These are phyloP conservation scores for Porites cylindrica DNA, from an alignment of 92 coral and sea anemone species.

Conservation along the genomic window DNA sequence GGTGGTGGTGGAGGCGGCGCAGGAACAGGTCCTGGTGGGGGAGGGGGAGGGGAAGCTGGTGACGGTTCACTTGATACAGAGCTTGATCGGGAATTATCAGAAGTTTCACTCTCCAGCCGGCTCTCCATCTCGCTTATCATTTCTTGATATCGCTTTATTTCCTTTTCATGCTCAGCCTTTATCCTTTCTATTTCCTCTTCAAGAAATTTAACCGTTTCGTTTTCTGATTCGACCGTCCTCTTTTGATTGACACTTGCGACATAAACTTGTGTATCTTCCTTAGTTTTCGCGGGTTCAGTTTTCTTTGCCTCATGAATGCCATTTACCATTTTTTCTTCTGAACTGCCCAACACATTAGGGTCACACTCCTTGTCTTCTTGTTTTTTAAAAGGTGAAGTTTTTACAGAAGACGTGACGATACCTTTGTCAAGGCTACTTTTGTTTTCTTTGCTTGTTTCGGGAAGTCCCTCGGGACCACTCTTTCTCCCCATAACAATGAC, in stretches of 20 bases:
- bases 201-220: constrained; percentile 57
- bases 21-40: constrained; percentile 77
- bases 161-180: constrained; percentile 69
- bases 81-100: constrained; percentile 43
- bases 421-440: background rate
- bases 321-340: constrained; percentile 15
- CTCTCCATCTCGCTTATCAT: constrained; percentile 75
- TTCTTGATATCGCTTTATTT: constrained; percentile 69
- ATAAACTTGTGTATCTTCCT: background rate
- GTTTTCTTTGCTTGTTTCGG: constrained; percentile 4
- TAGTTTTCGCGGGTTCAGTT: constrained; percentile 7
- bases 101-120: constrained; percentile 59
- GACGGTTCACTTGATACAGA: constrained; percentile 51
- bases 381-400: constrained; percentile 22
- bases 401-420: constrained; percentile 18
- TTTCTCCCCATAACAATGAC: constrained; percentile 44
- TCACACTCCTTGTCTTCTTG: constrained; percentile 14
- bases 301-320: constrained; percentile 35
- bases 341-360: background rate
- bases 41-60: constrained; percentile 59
- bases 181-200: constrained; percentile 75
- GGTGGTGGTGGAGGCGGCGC: constrained; percentile 77
- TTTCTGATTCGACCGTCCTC: background rate
- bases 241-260: background rate
- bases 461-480: background rate